phyloP scores from a whole-genome alignment of 2,888 invertebrate species.

The Tetramorium bicarinatum region DNA sequence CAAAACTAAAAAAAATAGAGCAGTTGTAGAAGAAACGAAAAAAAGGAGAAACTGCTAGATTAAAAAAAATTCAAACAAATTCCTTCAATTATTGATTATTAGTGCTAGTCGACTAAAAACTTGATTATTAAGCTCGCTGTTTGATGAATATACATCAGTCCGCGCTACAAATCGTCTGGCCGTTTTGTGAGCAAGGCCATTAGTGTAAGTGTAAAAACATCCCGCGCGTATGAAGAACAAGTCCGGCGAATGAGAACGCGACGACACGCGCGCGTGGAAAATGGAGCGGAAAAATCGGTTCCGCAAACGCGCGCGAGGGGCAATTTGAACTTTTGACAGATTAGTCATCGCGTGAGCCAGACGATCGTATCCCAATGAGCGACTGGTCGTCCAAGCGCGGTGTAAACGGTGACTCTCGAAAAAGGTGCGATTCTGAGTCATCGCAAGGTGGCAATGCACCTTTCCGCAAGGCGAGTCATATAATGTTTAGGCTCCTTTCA shows the following conservation, averaged over 20 bases:
- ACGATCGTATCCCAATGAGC: constrained; percentile 57
- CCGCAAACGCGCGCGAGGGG: constrained; percentile 28
- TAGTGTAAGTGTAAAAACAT: constrained; percentile 34
- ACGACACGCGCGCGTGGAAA: constrained; percentile 67
- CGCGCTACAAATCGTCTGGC: constrained; percentile 19
- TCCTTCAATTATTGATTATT: constrained; percentile 5
- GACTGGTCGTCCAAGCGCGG: constrained; percentile 43
- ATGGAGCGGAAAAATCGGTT: constrained; percentile 61
- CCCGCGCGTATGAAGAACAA: constrained; percentile 13
- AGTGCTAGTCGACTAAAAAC: background rate
- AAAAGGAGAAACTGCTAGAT: background rate
- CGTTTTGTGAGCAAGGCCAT: constrained; percentile 26
- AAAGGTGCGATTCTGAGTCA: constrained; percentile 72
- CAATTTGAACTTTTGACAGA: constrained; percentile 34
- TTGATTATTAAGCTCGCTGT: background rate
- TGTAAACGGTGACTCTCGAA: constrained; percentile 63
- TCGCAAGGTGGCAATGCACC: constrained; percentile 68
- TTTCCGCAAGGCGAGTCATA: constrained; percentile 21
- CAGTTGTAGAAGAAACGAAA: background rate
- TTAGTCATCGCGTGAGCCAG: constrained; percentile 67
- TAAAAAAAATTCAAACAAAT: background rate
- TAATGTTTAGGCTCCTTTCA: constrained; percentile 36
- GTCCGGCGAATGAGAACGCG: constrained; percentile 71
- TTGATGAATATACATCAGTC: constrained; percentile 8
- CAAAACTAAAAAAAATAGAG: background rate